Evolutionary conservation across 2,888 invertebrate species (phyloP), one percentile per base, ranked within the genome.

Genomic region (Liodrosophila aerea): DNA sequence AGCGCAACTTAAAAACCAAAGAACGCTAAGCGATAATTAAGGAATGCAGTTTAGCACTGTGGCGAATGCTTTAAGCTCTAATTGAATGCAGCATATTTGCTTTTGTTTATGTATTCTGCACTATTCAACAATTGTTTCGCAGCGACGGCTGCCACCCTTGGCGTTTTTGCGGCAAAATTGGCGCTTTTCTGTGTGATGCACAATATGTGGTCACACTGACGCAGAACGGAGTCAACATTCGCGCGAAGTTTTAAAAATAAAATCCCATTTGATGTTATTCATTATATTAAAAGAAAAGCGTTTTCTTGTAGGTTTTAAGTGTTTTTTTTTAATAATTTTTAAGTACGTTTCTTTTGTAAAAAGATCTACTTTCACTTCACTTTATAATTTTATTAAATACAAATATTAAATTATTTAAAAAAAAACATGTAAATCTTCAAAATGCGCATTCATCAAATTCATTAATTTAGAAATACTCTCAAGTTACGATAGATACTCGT

Each of bases 341-440:
- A 84, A 86, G 86, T 78, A 84, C 82, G 45, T 64, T 78, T 65
- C 63, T 73, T 73, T 60, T 72, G 64, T 63, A 71, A 70, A 81
- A 64, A 73, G 72, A 69, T 70, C 64, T 71, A 71, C 68, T 62
- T 72, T 66, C 71, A 60, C 50, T 65, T 59, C 41, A 61, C 57
- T 64, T 61, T 60, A 64, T 22, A 22, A 22, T 22, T 64, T 74
- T 56, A 75, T 66, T 66, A 71, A 68, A 77, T 73, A 73, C 69
- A 82, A 74, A 66, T 64, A 64, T 76, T 83, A 86, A 85, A 85
- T 86, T 85, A 78, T 74, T 73, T 31, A 45, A 61, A 57, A 76
- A 80, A 65, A 85, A 69, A 73, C 75, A 74, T 81, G 78, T 84
- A 86, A 81, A 86, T 86, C 74, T 77, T 86, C 62, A 57, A 78